phyloP scores from a whole-genome alignment of 37 sponge, comb jelly and placozoan species.

The Oopsacas minuta region DNA sequence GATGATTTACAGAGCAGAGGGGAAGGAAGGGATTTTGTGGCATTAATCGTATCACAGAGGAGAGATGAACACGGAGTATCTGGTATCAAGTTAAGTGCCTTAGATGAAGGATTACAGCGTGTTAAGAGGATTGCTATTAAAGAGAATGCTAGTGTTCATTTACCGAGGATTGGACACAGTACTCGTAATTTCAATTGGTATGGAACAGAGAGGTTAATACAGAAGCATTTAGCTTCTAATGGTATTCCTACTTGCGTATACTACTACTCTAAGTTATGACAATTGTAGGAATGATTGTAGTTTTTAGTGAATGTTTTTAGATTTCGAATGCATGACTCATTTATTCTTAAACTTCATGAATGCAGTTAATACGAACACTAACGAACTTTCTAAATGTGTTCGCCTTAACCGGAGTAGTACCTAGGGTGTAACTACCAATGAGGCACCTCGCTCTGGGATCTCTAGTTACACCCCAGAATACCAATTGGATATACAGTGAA shows the following conservation, averaged over 20 bases:
- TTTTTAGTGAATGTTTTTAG: too few relatives aligned
- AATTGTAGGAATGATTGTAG: too few relatives aligned
- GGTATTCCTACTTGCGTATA: conserved; percentile 60
- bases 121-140: conserved; percentile 31
- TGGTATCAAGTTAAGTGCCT: conserved; percentile 55
- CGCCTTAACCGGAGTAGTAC: too few relatives aligned
- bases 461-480: too few relatives aligned
- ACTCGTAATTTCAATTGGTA: conserved; percentile 78
- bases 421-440: too few relatives aligned
- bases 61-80: conserved; percentile 33
- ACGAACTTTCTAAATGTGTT: too few relatives aligned
- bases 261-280: conserved; percentile 18
- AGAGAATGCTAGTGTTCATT: conserved; percentile 59
- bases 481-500: too few relatives aligned
- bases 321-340: too few relatives aligned
- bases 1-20: conserved; percentile 53
- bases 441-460: too few relatives aligned
- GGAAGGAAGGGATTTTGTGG: conserved; percentile 45
- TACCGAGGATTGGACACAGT: conserved; percentile 60
- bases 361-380: too few relatives aligned
- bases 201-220: conserved; percentile 60
- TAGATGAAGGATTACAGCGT: conserved; percentile 41
- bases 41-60: conserved; percentile 52
- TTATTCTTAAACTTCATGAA: too few relatives aligned
- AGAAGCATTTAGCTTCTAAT: conserved; percentile 47